Evolutionary conservation across 2,797 vertebrate species (phyloP).

Genomic region (Tragelaphus oryx): DNA sequence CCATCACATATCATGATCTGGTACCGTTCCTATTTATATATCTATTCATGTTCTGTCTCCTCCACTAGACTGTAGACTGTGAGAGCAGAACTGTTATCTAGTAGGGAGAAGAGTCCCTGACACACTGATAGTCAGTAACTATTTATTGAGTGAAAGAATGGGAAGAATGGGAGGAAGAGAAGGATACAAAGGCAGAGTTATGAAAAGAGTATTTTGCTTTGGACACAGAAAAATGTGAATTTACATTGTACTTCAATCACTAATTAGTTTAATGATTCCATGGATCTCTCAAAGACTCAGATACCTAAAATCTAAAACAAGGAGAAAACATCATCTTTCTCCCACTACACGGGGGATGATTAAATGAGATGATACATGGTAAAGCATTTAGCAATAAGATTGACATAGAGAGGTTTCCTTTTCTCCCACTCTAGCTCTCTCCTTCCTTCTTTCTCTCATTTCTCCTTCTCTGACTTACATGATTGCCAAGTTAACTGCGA

Average conservation of each 20-base stretch:
- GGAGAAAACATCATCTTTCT: not conserved
- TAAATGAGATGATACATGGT: not conserved
- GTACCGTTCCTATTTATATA: not conserved
- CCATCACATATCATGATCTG: not conserved
- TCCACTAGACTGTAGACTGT: not conserved
- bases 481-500: not conserved
- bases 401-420: not conserved
- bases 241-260: not conserved
- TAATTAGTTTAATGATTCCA: not conserved
- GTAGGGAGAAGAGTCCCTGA: not conserved
- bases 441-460: not conserved
- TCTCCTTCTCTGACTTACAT: not conserved
- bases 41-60: not conserved
- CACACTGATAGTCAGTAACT: not conserved
- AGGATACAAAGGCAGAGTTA: not conserved
- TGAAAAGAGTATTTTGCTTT: not conserved
- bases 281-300: not conserved
- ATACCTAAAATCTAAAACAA: not conserved
- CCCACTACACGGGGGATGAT: not conserved
- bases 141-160: not conserved
- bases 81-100: not conserved
- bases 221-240: not conserved
- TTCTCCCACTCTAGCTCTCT: not conserved
- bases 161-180: not conserved
- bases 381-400: not conserved